Base-by-base conservation (phyloP, 92 coral and sea anemone species). In the Parazoanthus swiftii region DNA sequence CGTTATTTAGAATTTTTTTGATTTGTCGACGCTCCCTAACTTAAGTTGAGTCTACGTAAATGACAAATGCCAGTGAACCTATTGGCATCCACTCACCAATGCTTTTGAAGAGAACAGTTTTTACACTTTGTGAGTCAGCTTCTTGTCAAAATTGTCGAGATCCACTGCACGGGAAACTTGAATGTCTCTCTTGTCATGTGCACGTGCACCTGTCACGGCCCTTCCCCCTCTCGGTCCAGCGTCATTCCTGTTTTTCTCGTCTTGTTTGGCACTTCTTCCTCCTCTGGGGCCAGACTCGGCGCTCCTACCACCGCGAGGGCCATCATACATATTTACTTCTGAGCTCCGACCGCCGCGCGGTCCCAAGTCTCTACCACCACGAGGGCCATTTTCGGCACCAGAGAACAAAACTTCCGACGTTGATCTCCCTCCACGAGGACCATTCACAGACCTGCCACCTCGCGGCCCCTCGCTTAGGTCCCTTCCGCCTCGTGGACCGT, bases 331-430 rank as follows among this genome's bases (percentile, higher is more conserved):
- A 37, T 50, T 44, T 23, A 77, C 66, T 56, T 88, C 85, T 8
- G 78, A 44, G 81, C 90, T 85, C 36, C 94, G 76, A 25, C 94
- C 95, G 8, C 95, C 95, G 10, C 95, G 95, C 13, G 94, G 95
- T 21, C 92, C 95, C 2, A 67, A 43, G 77, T 58, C 80, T 39
- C 94, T 81, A 20, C 94, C 94, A 3, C 90, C 87, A 25, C 87
- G 71, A 33, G 90, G 90, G 26, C 87, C 90, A 81, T 67, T 35
- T 33, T 13, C 44, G 8, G 20, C 72, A 74, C 58, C 76, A 39
- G 38, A 82, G 51, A 71, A 25, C 76, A 3, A 7, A 71, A 21
- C 37, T 15, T 43, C 48, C 23, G 25, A 42, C 21, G 9, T 38
- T 54, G 83, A 35, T 43, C 86, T 67, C 18, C 76, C 86, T 23